A percentile compares a stretch with the other conserved stretches of the same genome.
phyloP scores from a whole-genome alignment of 2,888 invertebrate species.

The Scaptomyza flava region DNA sequence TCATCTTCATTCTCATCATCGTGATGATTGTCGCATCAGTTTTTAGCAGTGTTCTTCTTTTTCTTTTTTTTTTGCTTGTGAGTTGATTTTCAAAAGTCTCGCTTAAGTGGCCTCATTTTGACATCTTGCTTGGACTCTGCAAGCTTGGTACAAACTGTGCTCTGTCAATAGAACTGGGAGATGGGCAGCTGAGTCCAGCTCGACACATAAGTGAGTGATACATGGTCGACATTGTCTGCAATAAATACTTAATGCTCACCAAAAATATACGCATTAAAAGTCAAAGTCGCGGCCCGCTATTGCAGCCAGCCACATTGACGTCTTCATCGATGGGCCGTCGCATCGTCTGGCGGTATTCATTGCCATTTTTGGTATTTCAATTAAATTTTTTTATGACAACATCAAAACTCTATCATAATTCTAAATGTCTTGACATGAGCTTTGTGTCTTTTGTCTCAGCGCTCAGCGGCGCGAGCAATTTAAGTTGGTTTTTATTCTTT shows the following conservation, averaged over 20 bases:
- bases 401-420: slow-evolving; percentile 83
- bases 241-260: slow-evolving; percentile 79
- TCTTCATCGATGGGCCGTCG: slow-evolving; percentile 41
- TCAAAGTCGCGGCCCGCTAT: slow-evolving; percentile 39
- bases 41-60: slow-evolving; percentile 24
- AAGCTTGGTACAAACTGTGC: slow-evolving; percentile 7
- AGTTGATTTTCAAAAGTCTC: slow-evolving; percentile 75
- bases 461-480: slow-evolving; percentile 19
- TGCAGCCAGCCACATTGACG: slow-evolving; percentile 50
- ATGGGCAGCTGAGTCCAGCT: slow-evolving; percentile 23
- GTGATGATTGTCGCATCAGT: slow-evolving; percentile 45
- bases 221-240: slow-evolving; percentile 72
- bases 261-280: slow-evolving; percentile 75
- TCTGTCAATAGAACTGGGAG: slow-evolving; percentile 4
- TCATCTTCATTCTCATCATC: slow-evolving; percentile 18
- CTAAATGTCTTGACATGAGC: slow-evolving; percentile 74
- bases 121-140: slow-evolving; percentile 67
- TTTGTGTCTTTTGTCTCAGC: slow-evolving; percentile 46
- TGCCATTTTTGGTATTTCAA: slow-evolving; percentile 83
- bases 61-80: slow-evolving; percentile 45
- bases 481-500: slow-evolving; percentile 23
- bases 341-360: slow-evolving; percentile 49
- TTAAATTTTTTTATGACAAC: slow-evolving; percentile 83
- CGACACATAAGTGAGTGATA: slow-evolving; percentile 61
- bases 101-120: slow-evolving; percentile 78